Conservation (phyloP, 2,888 invertebrate genomes). For the Cheilosia urbana region DNA sequence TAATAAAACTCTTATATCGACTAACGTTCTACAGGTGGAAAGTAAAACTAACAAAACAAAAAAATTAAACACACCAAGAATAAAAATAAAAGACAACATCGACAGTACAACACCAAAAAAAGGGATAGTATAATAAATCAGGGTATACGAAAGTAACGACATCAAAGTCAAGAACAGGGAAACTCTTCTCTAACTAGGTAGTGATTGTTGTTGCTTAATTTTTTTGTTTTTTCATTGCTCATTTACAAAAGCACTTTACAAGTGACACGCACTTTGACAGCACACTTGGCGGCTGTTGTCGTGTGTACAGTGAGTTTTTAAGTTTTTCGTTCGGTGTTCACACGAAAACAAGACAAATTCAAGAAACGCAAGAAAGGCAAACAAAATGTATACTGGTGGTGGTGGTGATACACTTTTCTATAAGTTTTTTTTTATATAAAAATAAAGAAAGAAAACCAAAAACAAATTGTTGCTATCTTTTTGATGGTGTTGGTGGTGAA, state of each 20-base stretch:
- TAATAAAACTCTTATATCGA: no score
- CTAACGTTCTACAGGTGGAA: no score
- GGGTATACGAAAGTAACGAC: conserved; percentile 35
- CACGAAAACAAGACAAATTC: conserved; percentile 37
- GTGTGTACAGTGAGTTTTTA: conserved; percentile 29
- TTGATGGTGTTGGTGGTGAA: conserved; percentile 55
- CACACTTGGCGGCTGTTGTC: conserved; percentile 24
- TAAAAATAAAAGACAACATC: conserved; percentile 47
- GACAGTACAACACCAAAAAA: conserved; percentile 65
- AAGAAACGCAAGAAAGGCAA: conserved; percentile 44
- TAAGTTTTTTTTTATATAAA: neutral
- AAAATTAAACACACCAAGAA: conserved; percentile 36
- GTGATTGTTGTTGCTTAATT: neutral
- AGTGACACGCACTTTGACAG: conserved; percentile 31
- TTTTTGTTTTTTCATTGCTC: neutral
- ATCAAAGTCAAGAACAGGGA: conserved; percentile 18
- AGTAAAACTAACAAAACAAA: neutral
- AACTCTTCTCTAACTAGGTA: neutral
- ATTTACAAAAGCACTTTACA: conserved; percentile 48
- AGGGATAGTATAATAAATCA: conserved; percentile 13
- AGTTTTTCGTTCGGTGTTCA: conserved; percentile 45
- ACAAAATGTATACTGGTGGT: conserved; percentile 41
- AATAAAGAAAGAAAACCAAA: conserved; percentile 3
- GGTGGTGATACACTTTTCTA: conserved; percentile 38
- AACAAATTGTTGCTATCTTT: conserved; percentile 26